phyloP scores from a whole-genome alignment of 2,888 invertebrate species.

The Sinopyrophorus schimmeli region DNA sequence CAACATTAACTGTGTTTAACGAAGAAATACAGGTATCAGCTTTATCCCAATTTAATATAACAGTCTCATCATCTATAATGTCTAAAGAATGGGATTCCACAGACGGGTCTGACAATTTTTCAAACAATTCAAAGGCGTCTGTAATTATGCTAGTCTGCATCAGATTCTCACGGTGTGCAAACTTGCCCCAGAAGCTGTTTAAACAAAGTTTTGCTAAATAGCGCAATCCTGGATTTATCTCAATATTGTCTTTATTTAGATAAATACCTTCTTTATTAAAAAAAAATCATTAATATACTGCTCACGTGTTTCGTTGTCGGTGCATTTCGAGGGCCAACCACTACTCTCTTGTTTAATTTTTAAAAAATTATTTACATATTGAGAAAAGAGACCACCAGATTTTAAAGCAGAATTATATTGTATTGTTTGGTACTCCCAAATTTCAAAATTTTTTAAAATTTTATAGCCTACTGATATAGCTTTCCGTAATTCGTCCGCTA shows the following conservation, averaged over 20 bases:
- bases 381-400: conserved; percentile 42
- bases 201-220: conserved; percentile 33
- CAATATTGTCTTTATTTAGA: conserved; percentile 18
- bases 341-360: conserved; percentile 42
- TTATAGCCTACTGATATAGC: background rate
- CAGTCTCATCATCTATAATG: background rate
- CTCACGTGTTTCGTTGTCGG: conserved; percentile 17
- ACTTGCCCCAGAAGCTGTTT: conserved; percentile 39
- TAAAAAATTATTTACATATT: conserved; percentile 44
- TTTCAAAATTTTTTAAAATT: conserved; percentile 36
- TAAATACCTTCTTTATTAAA: conserved; percentile 24
- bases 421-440: conserved; percentile 45
- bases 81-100: background rate
- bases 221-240: conserved; percentile 26
- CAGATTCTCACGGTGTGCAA: conserved; percentile 29
- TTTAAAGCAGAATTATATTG: conserved; percentile 39
- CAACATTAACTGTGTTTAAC: conserved; percentile 37
- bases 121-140: conserved; percentile 3
- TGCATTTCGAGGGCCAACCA: conserved; percentile 39
- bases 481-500: conserved; percentile 5
- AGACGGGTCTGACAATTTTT: background rate
- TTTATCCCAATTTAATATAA: conserved; percentile 4
- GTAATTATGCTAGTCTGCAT: conserved; percentile 6
- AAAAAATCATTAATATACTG: conserved; percentile 26
- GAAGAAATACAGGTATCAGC: conserved; percentile 27